Conservation (phyloP, 2,888 invertebrate genomes). For the Brenthis daphne region DNA sequence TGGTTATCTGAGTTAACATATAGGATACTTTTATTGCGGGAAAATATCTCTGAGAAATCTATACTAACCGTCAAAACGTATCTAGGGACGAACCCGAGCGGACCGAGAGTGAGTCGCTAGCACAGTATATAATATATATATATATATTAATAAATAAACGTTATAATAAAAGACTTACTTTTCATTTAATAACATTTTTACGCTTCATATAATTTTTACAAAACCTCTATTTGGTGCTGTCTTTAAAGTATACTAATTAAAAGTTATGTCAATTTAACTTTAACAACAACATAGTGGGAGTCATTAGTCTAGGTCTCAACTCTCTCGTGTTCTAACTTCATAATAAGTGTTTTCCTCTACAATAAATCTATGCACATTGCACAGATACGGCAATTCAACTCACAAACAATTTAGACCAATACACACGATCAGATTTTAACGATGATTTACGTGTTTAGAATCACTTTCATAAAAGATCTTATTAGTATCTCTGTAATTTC, state of each 20-base stretch:
- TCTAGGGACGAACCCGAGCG: too few relatives aligned
- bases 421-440: neutral
- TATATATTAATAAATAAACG: neutral
- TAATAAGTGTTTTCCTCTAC: neutral
- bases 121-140: too few relatives aligned
- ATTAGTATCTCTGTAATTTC: neutral
- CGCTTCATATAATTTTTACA: neutral
- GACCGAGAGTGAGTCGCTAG: too few relatives aligned
- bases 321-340: neutral
- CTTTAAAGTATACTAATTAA: slow-evolving; percentile 7
- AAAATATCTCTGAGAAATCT: too few relatives aligned
- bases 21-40: too few relatives aligned
- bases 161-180: neutral
- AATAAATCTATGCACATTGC: slow-evolving; percentile 1
- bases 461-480: neutral
- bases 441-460: neutral
- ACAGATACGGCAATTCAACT: neutral
- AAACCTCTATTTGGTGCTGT: neutral
- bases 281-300: neutral
- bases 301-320: slow-evolving; percentile 1
- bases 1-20: too few relatives aligned
- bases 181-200: neutral
- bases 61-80: too few relatives aligned
- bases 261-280: slow-evolving; percentile 1
- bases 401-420: neutral